These are phyloP conservation scores for Monomorium pharaonis DNA, from an alignment of 1,140 invertebrate species.

Conservation along the genomic window DNA sequence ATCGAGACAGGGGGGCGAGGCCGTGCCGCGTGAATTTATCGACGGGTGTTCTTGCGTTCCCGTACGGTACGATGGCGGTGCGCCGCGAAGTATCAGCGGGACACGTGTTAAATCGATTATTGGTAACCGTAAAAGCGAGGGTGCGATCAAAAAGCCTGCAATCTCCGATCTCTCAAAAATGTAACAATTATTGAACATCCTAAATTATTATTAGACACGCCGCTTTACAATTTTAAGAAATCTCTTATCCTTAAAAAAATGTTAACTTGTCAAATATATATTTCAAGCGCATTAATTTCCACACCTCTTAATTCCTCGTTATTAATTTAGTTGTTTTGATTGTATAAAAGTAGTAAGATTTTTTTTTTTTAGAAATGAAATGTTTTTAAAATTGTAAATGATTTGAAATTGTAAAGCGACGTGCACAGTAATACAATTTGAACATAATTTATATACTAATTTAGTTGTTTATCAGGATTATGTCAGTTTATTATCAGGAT, in stretches of 20 bases:
- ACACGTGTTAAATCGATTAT: conserved; percentile 69
- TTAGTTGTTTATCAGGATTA: neutral
- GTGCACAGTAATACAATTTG: too few species aligned
- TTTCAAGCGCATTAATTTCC: too few species aligned
- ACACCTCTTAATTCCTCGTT: too few species aligned
- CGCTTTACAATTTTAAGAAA: neutral
- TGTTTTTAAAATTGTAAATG: too few species aligned
- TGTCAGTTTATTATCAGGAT: neutral
- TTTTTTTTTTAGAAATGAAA: too few species aligned
- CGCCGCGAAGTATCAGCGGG: conserved; percentile 66
- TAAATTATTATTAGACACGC: neutral
- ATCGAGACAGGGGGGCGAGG: conserved; percentile 62
- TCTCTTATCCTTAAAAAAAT: neutral
- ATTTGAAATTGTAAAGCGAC: too few species aligned
- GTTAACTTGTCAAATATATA: too few species aligned
- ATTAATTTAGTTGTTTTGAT: too few species aligned
- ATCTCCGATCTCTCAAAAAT: neutral
- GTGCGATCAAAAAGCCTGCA: conserved; percentile 1
- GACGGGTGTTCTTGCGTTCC: conserved; percentile 68
- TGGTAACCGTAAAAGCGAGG: conserved; percentile 21
- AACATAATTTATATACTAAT: too few species aligned
- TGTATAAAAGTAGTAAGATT: too few species aligned
- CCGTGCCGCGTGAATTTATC: conserved; percentile 69
- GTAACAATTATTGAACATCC: neutral
- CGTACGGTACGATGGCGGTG: conserved; percentile 48